A percentile compares a stretch with the other conserved stretches of the same genome.
Conservation (phyloP, 2,797 vertebrate species). For the Anas georgica region DNA sequence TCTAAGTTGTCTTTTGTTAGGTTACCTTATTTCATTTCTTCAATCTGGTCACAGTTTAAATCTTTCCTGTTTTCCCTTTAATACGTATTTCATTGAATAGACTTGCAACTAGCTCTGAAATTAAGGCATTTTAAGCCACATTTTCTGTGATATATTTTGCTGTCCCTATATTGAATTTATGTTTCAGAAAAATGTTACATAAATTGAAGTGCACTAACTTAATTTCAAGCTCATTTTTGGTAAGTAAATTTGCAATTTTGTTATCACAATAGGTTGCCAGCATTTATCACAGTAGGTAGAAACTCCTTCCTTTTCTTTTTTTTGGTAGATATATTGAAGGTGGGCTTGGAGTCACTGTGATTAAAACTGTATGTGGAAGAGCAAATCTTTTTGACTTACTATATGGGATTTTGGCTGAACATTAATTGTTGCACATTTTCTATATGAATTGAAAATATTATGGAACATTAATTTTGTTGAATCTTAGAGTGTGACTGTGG, state of each 20-base stretch:
- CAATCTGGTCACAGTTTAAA: neutral
- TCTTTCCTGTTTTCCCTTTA: neutral
- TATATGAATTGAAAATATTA: conserved; percentile 50
- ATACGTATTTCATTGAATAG: neutral
- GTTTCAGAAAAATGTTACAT: neutral
- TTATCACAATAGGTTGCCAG: neutral
- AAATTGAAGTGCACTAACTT: neutral
- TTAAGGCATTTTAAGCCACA: neutral
- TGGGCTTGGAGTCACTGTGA: neutral
- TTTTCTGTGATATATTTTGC: neutral
- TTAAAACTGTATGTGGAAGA: neutral
- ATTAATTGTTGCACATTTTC: conserved; percentile 27
- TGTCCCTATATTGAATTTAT: neutral
- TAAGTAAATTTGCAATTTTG: neutral
- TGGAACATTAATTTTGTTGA: neutral
- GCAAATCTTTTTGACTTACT: conserved; percentile 28
- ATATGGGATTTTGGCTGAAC: neutral
- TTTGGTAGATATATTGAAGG: neutral
- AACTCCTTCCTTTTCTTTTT: neutral
- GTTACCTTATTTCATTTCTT: neutral
- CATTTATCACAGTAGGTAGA: neutral
- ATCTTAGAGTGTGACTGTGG: neutral
- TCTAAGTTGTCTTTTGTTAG: conserved; percentile 38
- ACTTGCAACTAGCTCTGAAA: neutral
- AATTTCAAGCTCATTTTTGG: conserved; percentile 6